Conservation (phyloP, 2,797 vertebrate species). For the Ciconia nigra region DNA sequence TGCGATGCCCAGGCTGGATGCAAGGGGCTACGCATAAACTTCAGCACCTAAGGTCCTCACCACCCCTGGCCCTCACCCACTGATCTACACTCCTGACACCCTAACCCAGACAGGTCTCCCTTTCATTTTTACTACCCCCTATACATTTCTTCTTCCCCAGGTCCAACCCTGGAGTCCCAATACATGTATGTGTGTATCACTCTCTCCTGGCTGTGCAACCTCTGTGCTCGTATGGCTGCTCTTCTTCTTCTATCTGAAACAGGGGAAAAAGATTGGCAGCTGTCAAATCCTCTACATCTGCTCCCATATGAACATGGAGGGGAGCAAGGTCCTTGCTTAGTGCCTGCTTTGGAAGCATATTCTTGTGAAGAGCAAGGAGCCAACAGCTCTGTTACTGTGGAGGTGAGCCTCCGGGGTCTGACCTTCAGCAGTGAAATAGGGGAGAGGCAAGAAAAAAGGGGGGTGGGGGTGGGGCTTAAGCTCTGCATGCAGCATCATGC, state of each 20-base stretch:
- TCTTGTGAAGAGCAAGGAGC: not conserved
- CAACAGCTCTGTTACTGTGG: not conserved
- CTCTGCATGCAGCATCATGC: not conserved
- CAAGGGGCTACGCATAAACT: not conserved
- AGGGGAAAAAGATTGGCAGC: not conserved
- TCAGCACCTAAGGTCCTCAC: not conserved
- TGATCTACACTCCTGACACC: not conserved
- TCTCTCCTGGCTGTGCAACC: not conserved
- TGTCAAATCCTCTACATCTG: not conserved
- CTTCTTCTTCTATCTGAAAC: not conserved
- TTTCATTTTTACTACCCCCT: not conserved
- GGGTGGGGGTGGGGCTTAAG: rapidly evolving
- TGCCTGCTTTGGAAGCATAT: not conserved
- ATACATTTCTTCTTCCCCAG: not conserved
- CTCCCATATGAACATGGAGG: not conserved
- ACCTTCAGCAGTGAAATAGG: not conserved
- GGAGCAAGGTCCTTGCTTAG: not conserved
- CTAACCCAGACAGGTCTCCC: not conserved
- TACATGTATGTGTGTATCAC: not conserved
- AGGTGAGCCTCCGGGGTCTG: not conserved
- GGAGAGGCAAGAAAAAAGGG: not conserved
- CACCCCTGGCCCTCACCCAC: not conserved
- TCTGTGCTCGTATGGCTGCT: not conserved
- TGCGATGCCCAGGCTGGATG: not conserved
- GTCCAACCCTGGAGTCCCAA: not conserved